phyloP scores from a whole-genome alignment of 2,797 vertebrate species.

The Corythornis leucogaster region DNA sequence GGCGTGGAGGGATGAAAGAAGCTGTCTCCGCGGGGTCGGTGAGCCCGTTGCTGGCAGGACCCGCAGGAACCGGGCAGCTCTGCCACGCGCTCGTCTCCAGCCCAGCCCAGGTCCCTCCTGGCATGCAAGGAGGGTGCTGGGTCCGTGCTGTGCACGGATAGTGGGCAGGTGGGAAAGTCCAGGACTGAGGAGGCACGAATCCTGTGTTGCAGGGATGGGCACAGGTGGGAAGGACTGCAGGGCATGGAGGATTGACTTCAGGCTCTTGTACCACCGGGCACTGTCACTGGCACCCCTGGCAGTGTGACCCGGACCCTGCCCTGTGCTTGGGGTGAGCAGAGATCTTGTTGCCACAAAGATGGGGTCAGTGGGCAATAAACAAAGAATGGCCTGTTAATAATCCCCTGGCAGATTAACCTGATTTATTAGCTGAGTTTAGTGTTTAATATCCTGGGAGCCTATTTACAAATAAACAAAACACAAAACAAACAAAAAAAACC shows the following conservation, averaged over 20 bases:
- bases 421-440: background rate
- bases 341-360: background rate
- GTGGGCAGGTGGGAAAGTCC: background rate
- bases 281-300: background rate
- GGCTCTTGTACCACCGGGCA: background rate
- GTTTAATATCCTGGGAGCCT: background rate
- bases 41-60: background rate
- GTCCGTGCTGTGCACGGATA: background rate
- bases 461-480: background rate
- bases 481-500: too few species aligned
- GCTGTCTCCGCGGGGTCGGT: background rate
- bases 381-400: background rate
- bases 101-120: background rate
- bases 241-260: background rate
- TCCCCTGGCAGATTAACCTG: rapidly evolving
- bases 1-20: background rate
- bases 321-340: background rate
- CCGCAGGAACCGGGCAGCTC: too few species aligned
- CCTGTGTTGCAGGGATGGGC: rapidly evolving
- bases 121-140: background rate
- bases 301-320: background rate
- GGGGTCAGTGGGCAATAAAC: background rate
- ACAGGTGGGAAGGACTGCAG: background rate
- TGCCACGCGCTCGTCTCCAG: background rate
- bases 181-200: background rate